phyloP scores from a whole-genome alignment of 2,113 vertebrate genomes.

The Chaenocephalus aceratus region DNA sequence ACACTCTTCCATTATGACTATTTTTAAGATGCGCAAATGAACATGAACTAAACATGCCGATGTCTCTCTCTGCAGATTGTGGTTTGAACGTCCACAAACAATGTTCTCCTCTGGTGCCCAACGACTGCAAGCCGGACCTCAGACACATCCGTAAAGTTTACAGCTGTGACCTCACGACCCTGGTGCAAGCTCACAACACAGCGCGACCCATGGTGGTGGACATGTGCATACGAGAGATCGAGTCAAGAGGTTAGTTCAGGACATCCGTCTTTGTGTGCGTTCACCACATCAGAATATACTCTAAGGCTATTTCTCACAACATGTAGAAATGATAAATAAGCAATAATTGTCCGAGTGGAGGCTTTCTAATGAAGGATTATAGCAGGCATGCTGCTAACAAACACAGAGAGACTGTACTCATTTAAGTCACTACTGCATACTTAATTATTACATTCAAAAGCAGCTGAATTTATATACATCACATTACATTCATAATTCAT shows the following conservation, averaged over 20 bases:
- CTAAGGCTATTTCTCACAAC: neutral
- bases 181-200: constrained; percentile 77
- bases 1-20: too few species aligned
- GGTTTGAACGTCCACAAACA: constrained; percentile 99
- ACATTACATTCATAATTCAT: neutral
- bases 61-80: constrained; percentile 86
- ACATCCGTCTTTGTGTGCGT: neutral
- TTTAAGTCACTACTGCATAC: neutral
- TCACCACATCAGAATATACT: neutral
- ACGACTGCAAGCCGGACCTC: constrained; percentile 95
- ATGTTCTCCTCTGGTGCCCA: constrained; percentile 95
- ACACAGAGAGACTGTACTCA: neutral
- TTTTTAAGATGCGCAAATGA: neutral
- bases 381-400: neutral
- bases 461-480: neutral
- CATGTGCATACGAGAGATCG: constrained; percentile 82
- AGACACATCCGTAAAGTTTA: constrained; percentile 79
- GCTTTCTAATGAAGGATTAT: neutral
- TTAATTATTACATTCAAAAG: neutral
- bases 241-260: constrained; percentile 75
- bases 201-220: constrained; percentile 82
- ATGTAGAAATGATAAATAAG: neutral
- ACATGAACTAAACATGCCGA: constrained; percentile 6
- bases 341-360: neutral
- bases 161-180: constrained; percentile 81